Evolutionary conservation across 1,140 invertebrate species (phyloP).

Genomic region (Drosophila paulistorum): DNA sequence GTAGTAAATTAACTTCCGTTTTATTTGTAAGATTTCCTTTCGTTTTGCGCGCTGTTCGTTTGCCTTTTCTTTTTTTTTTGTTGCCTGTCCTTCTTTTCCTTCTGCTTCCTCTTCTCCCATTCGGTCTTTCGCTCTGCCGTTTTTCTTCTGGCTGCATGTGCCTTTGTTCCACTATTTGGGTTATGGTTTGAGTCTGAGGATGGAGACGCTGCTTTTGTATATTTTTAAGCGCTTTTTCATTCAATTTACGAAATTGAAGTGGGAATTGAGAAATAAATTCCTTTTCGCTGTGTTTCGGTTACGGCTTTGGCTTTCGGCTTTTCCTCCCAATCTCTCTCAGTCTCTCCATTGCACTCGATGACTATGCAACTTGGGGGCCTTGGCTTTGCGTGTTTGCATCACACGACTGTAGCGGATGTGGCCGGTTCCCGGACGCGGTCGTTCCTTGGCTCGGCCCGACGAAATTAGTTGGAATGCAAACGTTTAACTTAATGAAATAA

Average conservation of each 20-base stretch:
- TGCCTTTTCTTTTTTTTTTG: constrained; percentile 54
- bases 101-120: neutral
- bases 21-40: constrained; percentile 82
- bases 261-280: constrained; percentile 83
- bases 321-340: constrained; percentile 31
- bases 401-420: constrained; percentile 66
- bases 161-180: constrained; percentile 76
- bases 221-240: constrained; percentile 82
- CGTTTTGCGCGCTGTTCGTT: constrained; percentile 71
- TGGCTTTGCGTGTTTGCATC: constrained; percentile 52
- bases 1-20: constrained; percentile 83
- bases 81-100: constrained; percentile 42
- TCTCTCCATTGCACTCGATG: constrained; percentile 29
- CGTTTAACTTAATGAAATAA: constrained; percentile 81
- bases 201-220: constrained; percentile 74
- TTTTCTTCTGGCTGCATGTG: constrained; percentile 31
- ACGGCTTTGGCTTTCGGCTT: constrained; percentile 22
- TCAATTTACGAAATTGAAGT: constrained; percentile 83
- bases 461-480: constrained; percentile 82
- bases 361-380: constrained; percentile 16
- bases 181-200: constrained; percentile 42
- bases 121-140: neutral
- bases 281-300: constrained; percentile 66
- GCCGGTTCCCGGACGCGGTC: constrained; percentile 28
- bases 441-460: constrained; percentile 34